Conservation (phyloP, 2,113 vertebrate genomes). For the Vidua macroura region DNA sequence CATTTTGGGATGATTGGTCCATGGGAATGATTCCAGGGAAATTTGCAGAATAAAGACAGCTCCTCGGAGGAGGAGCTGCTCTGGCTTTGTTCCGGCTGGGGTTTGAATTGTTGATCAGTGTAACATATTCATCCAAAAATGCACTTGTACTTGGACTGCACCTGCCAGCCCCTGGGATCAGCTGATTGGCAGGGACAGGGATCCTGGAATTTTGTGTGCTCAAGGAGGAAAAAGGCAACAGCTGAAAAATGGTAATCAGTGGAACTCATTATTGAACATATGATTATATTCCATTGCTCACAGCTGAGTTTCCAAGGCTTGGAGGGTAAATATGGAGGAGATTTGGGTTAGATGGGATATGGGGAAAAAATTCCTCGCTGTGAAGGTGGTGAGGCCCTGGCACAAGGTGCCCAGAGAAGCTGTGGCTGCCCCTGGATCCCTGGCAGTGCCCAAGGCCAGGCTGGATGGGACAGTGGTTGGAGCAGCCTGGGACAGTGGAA, state of each 20-base stretch:
- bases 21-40: not conserved
- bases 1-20: not conserved
- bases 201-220: not conserved
- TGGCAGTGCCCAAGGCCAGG: not conserved
- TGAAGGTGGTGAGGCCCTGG: not conserved
- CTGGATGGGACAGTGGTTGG: not conserved
- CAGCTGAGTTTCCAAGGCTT: not conserved
- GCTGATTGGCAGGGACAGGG: not conserved
- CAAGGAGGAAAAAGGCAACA: not conserved
- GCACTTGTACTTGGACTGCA: not conserved
- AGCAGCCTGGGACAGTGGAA: not conserved
- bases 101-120: not conserved
- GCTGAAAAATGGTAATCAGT: not conserved
- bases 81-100: not conserved
- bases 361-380: not conserved
- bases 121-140: not conserved
- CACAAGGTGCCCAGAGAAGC: not conserved
- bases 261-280: accelerated
- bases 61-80: not conserved
- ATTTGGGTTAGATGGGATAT: not conserved
- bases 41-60: not conserved
- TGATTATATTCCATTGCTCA: not conserved
- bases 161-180: not conserved
- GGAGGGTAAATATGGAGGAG: not conserved
- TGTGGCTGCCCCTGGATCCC: not conserved